phyloP scores from a whole-genome alignment of 2,888 invertebrate species.

The Dichetophora obliterata region DNA sequence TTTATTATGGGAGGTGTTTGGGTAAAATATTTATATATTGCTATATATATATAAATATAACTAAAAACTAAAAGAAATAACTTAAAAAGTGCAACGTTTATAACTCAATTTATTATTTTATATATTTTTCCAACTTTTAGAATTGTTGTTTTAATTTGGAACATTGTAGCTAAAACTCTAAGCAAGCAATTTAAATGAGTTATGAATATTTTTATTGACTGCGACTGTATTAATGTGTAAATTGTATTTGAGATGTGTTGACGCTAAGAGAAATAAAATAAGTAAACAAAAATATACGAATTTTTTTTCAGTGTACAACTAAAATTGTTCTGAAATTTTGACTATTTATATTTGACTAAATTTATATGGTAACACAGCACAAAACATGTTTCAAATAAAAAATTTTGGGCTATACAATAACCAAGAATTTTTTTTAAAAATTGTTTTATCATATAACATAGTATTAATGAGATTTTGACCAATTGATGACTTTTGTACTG shows the following conservation, averaged over 20 bases:
- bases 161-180: not conserved
- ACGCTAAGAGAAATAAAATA: not conserved
- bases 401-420: too few species aligned
- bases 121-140: not conserved
- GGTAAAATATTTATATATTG: not conserved
- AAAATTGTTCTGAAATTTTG: not conserved
- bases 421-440: too few species aligned
- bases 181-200: slow-evolving; percentile 28
- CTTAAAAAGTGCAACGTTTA: slow-evolving; percentile 23
- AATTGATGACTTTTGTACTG: too few species aligned
- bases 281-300: not conserved
- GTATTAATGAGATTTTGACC: too few species aligned
- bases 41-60: not conserved
- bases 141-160: not conserved
- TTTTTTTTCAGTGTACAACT: slow-evolving; percentile 1
- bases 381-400: too few species aligned
- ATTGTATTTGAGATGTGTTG: not conserved
- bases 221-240: slow-evolving; percentile 22
- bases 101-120: not conserved
- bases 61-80: not conserved
- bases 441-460: too few species aligned
- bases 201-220: slow-evolving; percentile 6
- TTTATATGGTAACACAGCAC: too few species aligned
- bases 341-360: not conserved
- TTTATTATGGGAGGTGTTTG: slow-evolving; percentile 1